Evolutionary conservation across 2,888 invertebrate species (phyloP).

Genomic region (Tetranychus piercei): DNA sequence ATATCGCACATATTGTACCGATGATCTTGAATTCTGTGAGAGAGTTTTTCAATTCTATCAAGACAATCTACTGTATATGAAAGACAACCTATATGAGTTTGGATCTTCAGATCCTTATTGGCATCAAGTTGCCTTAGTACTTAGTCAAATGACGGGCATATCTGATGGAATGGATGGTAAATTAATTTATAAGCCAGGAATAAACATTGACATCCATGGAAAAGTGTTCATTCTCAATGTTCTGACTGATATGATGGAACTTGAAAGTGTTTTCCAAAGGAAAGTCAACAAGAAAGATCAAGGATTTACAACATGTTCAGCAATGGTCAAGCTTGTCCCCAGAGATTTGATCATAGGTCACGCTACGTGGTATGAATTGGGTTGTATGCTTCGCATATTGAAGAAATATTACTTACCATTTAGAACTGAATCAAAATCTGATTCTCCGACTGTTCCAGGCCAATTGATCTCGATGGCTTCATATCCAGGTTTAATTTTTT

Average conservation of each 20-base stretch:
- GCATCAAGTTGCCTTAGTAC: constrained; percentile 57
- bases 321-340: constrained; percentile 45
- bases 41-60: constrained; percentile 46
- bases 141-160: constrained; percentile 57
- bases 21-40: constrained; percentile 40
- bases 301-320: constrained; percentile 39
- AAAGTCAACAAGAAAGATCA: background rate
- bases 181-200: background rate
- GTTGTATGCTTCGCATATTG: constrained; percentile 59
- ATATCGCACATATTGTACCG: constrained; percentile 41
- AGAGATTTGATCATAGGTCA: constrained; percentile 52
- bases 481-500: constrained; percentile 32
- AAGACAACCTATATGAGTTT: constrained; percentile 39
- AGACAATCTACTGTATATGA: constrained; percentile 45
- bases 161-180: constrained; percentile 43
- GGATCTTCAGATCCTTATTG: constrained; percentile 48
- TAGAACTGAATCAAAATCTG: background rate
- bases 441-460: constrained; percentile 23
- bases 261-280: background rate
- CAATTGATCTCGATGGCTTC: constrained; percentile 30
- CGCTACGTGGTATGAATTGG: constrained; percentile 59
- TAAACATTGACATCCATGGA: background rate
- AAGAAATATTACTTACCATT: constrained; percentile 59
- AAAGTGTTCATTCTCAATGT: constrained; percentile 2
- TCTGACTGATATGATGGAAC: background rate